A percentile compares a stretch with the other conserved stretches of the same genome.
These are phyloP conservation scores for Hypotaenidia philippensis DNA, from an alignment of 2,797 vertebrate genomes.

Conservation along the genomic window DNA sequence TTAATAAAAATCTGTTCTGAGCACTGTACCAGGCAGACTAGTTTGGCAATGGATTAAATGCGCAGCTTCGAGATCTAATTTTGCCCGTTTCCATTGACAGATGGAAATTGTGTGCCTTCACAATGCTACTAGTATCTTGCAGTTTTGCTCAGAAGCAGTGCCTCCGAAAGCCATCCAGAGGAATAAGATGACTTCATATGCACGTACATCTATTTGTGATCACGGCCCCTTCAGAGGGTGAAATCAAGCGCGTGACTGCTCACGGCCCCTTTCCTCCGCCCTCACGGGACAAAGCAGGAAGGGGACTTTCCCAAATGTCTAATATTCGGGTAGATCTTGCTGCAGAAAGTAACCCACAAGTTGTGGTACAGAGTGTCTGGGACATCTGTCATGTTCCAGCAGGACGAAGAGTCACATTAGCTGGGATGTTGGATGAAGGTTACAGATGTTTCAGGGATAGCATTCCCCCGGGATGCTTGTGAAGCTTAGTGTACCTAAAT, in stretches of 20 bases:
- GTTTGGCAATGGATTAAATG: slow-evolving; percentile 38
- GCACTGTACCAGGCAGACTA: neutral
- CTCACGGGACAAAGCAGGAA: neutral
- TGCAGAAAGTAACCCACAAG: neutral
- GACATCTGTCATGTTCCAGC: neutral
- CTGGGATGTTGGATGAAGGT: neutral
- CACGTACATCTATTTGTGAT: neutral
- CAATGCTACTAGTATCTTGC: neutral
- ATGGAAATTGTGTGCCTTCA: slow-evolving; percentile 42
- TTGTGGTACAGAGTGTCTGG: rapidly evolving
- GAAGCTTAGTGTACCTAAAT: neutral
- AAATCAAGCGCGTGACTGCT: neutral
- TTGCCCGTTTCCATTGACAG: slow-evolving; percentile 34
- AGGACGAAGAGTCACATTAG: neutral
- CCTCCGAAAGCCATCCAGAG: neutral
- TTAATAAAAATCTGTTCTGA: slow-evolving; percentile 7
- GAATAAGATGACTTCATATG: neutral
- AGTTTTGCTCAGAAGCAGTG: neutral
- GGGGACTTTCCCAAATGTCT: neutral
- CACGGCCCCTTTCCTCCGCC: neutral
- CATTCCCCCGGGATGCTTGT: rapidly evolving
- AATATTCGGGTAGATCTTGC: neutral
- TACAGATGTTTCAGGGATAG: neutral
- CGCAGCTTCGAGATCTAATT: slow-evolving; percentile 9
- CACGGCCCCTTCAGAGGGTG: neutral